Conservation (phyloP, 2,888 invertebrate species). For the Lepidochrysops patricia region DNA sequence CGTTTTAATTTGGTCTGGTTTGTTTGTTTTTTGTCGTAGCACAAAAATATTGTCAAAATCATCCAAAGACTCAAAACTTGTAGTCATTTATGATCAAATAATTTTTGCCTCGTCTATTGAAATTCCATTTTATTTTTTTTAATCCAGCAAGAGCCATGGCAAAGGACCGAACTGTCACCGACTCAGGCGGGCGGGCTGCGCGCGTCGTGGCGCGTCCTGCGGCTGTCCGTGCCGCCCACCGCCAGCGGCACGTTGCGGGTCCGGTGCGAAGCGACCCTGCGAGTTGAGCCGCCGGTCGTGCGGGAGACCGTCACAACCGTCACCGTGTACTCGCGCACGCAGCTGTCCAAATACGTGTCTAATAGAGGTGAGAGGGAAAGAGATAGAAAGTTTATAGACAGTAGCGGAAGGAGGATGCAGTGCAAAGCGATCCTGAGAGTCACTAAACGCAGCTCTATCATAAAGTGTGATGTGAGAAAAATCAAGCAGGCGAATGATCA, state of each 20-base stretch:
- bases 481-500: too few species aligned
- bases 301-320: conserved; percentile 45
- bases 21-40: too few species aligned
- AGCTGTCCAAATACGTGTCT: conserved; percentile 62
- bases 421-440: too few species aligned
- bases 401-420: too few species aligned
- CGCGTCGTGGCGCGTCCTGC: conserved; percentile 53
- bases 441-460: too few species aligned
- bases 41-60: too few species aligned
- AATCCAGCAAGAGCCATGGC: conserved; percentile 56
- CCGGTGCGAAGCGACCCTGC: conserved; percentile 53
- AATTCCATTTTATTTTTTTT: conserved; percentile 11
- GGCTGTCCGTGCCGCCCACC: conserved; percentile 47
- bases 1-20: too few species aligned
- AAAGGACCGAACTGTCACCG: conserved; percentile 49
- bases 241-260: conserved; percentile 56
- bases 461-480: too few species aligned
- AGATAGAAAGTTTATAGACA: too few species aligned
- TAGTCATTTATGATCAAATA: neutral
- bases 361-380: conserved; percentile 38
- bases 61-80: too few species aligned
- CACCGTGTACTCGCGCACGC: conserved; percentile 57
- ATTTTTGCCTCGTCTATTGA: neutral
- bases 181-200: conserved; percentile 52
- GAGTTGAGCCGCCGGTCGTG: conserved; percentile 57